Evolutionary conservation across 2,888 invertebrate species (phyloP).

Genomic region (Athrips mouffetella): DNA sequence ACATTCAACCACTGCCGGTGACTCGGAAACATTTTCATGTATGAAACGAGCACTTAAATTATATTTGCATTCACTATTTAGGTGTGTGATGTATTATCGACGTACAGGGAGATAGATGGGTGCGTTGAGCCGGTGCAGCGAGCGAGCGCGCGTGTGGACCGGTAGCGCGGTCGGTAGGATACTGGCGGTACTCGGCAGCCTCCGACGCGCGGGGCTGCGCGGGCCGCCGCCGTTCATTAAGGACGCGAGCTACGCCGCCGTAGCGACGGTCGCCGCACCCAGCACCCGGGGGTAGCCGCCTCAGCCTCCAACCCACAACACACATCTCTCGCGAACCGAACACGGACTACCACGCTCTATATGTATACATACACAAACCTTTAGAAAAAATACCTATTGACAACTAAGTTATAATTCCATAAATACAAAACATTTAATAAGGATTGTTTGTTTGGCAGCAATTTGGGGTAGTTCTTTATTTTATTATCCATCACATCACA

Average conservation of each 20-base stretch:
- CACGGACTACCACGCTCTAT: too few species aligned
- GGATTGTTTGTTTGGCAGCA: too few species aligned
- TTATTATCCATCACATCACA: too few species aligned
- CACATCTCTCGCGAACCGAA: background rate
- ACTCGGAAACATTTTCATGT: slow-evolving; percentile 39
- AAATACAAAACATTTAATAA: too few species aligned
- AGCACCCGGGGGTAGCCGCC: slow-evolving; percentile 37
- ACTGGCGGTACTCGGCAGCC: slow-evolving; percentile 60
- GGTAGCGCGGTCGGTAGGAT: slow-evolving; percentile 68
- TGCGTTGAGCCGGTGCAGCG: slow-evolving; percentile 36
- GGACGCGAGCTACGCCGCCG: slow-evolving; percentile 51
- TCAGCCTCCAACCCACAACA: slow-evolving; percentile 27
- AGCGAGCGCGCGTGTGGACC: slow-evolving; percentile 49
- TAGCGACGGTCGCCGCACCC: slow-evolving; percentile 56
- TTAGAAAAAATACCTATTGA: too few species aligned
- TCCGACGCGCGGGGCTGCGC: slow-evolving; percentile 41
- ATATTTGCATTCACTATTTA: slow-evolving; percentile 42
- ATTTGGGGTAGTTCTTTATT: too few species aligned
- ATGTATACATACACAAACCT: too few species aligned
- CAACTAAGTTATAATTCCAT: too few species aligned
- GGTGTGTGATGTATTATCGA: slow-evolving; percentile 33
- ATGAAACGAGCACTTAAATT: slow-evolving; percentile 56
- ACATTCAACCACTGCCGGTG: slow-evolving; percentile 42
- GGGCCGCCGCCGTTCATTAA: slow-evolving; percentile 63
- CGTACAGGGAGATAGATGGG: slow-evolving; percentile 39